Evolutionary conservation across 2,797 vertebrate genomes (phyloP).

Genomic region (Ctenochaetus hawaiiensis): DNA sequence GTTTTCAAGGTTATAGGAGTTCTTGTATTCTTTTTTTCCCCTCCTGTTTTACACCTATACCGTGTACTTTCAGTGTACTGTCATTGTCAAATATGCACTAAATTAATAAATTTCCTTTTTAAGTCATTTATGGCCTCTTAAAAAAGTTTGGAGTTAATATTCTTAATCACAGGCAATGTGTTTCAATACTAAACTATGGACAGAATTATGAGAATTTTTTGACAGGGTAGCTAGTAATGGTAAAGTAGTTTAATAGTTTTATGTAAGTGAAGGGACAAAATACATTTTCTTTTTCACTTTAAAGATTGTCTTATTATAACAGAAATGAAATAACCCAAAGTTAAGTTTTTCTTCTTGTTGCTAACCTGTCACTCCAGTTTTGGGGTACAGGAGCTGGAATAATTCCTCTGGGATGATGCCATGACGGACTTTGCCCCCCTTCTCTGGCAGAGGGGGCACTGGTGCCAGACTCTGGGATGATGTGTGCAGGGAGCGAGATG

Average conservation of each 20-base stretch:
- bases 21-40: no score
- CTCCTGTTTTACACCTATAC: no score
- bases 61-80: no score
- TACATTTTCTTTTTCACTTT: neutral
- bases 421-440: conserved; percentile 92
- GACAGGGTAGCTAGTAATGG: neutral
- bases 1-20: no score
- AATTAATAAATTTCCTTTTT: no score
- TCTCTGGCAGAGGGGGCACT: conserved; percentile 92
- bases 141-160: no score
- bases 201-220: no score
- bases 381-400: conserved; percentile 96
- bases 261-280: neutral
- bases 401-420: conserved; percentile 95
- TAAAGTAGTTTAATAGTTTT: neutral
- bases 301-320: neutral
- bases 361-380: conserved; percentile 97
- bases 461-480: conserved; percentile 88
- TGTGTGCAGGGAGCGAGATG: conserved; percentile 88
- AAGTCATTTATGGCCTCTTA: no score
- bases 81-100: no score
- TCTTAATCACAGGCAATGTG: no score
- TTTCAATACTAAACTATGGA: no score
- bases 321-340: no score
- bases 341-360: neutral